These are phyloP conservation scores for Heliconius charithonia DNA, from an alignment of 2,888 invertebrate species.

Conservation along the genomic window DNA sequence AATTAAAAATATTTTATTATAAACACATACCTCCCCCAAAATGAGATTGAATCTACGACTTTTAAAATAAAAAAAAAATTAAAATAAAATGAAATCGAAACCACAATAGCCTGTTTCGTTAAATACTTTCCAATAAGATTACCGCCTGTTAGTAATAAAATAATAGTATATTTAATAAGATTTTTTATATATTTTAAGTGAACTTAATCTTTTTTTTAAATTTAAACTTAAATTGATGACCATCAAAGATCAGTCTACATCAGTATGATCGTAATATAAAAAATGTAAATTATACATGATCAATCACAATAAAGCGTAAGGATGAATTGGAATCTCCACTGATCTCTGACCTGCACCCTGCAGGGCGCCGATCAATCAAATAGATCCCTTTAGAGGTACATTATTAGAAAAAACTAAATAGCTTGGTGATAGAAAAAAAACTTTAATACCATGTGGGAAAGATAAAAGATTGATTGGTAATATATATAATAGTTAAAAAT, in stretches of 20 bases:
- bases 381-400: slow-evolving; percentile 72
- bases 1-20: too few relatives aligned
- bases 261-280: background rate
- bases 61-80: too few relatives aligned
- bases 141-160: background rate
- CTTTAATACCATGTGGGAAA: background rate
- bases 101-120: background rate
- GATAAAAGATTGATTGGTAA: too few relatives aligned
- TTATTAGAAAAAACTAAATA: slow-evolving; percentile 48
- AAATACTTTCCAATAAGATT: background rate
- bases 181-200: too few relatives aligned
- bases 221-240: background rate
- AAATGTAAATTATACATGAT: slow-evolving; percentile 36
- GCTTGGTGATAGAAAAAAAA: slow-evolving; percentile 49
- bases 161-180: too few relatives aligned
- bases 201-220: background rate
- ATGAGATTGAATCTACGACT: too few relatives aligned
- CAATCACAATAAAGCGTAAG: slow-evolving; percentile 65
- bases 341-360: slow-evolving; percentile 68
- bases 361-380: slow-evolving; percentile 75
- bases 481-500: too few relatives aligned
- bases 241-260: background rate
- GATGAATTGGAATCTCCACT: slow-evolving; percentile 66
- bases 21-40: too few relatives aligned
- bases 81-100: too few relatives aligned